Conservation (phyloP, 2,888 invertebrate species). For the Helicoverpa assulta region DNA sequence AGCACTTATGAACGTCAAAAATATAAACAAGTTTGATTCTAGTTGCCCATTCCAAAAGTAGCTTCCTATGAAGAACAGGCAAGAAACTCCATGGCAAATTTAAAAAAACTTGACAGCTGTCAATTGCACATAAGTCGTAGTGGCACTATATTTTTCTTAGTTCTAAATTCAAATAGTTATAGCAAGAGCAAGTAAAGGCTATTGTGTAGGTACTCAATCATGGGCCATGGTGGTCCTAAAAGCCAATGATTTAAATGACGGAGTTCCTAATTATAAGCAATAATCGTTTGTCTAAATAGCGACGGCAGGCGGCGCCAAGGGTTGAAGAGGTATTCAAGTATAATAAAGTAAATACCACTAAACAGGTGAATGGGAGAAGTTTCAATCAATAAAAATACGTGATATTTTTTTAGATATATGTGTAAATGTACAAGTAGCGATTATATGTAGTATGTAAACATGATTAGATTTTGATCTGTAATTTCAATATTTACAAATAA, state of each 20-base stretch:
- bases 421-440: too few species aligned
- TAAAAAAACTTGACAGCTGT: too few species aligned
- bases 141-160: neutral
- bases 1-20: too few species aligned
- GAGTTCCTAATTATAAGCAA: conserved; percentile 49
- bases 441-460: too few species aligned
- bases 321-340: conserved; percentile 40
- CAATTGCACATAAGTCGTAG: too few species aligned
- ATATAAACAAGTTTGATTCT: too few species aligned
- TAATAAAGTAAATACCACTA: conserved; percentile 37
- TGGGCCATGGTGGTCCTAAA: conserved; percentile 1
- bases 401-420: too few species aligned
- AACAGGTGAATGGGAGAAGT: conserved; percentile 10
- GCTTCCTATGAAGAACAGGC: too few species aligned
- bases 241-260: conserved; percentile 40
- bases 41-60: too few species aligned
- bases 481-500: too few species aligned
- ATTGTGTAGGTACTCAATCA: neutral
- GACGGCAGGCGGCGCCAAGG: conserved; percentile 42
- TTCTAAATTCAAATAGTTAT: neutral
- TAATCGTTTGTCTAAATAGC: conserved; percentile 56
- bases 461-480: too few species aligned
- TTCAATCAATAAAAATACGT: neutral
- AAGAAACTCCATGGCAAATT: too few species aligned
- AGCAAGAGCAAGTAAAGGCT: neutral